A percentile compares a stretch with the other conserved stretches of the same genome.
Conservation (phyloP, 2,888 invertebrate species). For the Dorcus hopei region DNA sequence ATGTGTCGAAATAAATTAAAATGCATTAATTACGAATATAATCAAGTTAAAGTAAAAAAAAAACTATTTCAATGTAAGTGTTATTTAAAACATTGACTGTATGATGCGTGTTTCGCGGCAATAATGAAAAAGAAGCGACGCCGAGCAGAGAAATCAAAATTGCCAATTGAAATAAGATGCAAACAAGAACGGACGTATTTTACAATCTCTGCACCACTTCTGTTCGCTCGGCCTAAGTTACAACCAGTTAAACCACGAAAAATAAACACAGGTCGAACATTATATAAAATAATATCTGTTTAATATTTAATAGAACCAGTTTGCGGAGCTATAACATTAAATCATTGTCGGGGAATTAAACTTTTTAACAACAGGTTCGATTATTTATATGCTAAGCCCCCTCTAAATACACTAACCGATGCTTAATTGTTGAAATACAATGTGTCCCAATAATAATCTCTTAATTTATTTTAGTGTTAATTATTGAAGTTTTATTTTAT, state of each 20-base stretch:
- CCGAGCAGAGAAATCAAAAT: constrained; percentile 1
- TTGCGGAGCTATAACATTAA: constrained; percentile 38
- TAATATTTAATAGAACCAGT: constrained; percentile 47
- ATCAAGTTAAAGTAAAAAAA: too few species aligned
- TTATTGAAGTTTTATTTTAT: constrained; percentile 35
- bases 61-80: too few species aligned
- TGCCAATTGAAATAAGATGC: constrained; percentile 26
- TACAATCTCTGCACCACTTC: constrained; percentile 38
- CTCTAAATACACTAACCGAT: constrained; percentile 41
- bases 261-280: constrained; percentile 37
- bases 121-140: constrained; percentile 5
- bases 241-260: constrained; percentile 32
- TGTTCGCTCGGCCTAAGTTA: constrained; percentile 29
- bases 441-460: constrained; percentile 33
- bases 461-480: constrained; percentile 46
- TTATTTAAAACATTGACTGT: too few species aligned
- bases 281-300: constrained; percentile 44
- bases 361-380: constrained; percentile 40
- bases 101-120: too few species aligned
- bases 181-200: constrained; percentile 37
- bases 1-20: too few species aligned
- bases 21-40: too few species aligned
- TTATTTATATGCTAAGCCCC: constrained; percentile 42
- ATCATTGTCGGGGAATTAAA: constrained; percentile 45
- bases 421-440: constrained; percentile 39